Conservation (phyloP, 1,140 invertebrate genomes). For the Aphelenchoides fujianensis region DNA sequence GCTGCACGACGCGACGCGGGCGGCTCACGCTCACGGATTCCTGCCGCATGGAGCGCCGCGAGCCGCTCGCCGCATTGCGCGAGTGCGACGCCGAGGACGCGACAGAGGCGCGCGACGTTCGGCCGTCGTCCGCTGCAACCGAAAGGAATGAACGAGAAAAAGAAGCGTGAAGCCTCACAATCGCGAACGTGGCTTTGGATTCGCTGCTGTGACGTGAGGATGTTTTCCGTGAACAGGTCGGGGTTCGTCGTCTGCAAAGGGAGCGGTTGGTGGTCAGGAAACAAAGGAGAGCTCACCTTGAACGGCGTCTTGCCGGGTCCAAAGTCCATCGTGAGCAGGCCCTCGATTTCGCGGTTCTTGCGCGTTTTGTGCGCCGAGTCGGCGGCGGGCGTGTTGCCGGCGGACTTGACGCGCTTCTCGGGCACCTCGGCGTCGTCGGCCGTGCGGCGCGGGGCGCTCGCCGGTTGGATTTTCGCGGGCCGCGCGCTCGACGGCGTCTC, state of each 20-base stretch:
- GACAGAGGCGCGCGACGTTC: conserved; percentile 12
- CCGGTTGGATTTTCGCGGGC: no score
- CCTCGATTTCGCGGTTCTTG: conserved; percentile 37
- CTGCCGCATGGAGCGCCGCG: neutral
- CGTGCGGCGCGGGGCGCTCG: no score
- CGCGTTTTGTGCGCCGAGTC: conserved; percentile 12
- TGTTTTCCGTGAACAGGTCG: conserved; percentile 31
- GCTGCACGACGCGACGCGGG: conserved; percentile 8
- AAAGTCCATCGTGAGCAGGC: conserved; percentile 41
- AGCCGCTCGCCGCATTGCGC: neutral
- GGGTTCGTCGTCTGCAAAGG: conserved; percentile 32
- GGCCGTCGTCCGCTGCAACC: conserved; percentile 20
- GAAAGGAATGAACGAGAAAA: neutral
- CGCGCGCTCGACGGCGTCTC: neutral
- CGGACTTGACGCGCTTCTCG: conserved; percentile 8
- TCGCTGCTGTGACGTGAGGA: conserved; percentile 27
- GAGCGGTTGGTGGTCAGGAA: neutral
- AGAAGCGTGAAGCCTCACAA: neutral
- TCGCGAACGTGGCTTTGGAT: conserved; percentile 23
- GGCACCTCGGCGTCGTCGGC: neutral
- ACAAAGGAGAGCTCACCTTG: conserved; percentile 22
- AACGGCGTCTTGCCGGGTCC: conserved; percentile 40
- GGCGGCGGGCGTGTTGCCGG: neutral
- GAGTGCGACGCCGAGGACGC: conserved; percentile 5
- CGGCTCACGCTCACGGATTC: conserved; percentile 1